Evolutionary conservation across 2,888 invertebrate species (phyloP).

Genomic region (Drosophila maculinotata): DNA sequence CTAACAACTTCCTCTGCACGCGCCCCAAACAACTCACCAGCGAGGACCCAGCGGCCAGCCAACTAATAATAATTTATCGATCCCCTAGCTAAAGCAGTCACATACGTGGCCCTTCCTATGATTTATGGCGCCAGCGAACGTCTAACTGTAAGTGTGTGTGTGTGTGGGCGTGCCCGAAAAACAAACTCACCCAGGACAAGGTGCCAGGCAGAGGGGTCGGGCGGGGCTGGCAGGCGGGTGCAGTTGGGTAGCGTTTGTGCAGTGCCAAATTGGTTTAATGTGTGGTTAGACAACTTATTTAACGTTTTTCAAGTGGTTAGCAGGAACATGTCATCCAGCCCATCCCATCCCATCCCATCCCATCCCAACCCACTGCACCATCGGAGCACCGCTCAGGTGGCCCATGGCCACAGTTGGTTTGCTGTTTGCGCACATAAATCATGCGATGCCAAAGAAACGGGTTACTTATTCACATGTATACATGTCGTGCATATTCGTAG

Average conservation of each 20-base stretch:
- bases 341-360: constrained; percentile 5
- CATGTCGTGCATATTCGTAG: no score
- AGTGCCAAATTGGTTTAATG: constrained; percentile 80
- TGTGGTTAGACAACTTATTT: constrained; percentile 80
- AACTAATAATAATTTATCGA: constrained; percentile 84
- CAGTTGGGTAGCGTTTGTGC: constrained; percentile 32
- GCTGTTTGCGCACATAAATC: constrained; percentile 67
- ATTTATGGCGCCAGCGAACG: constrained; percentile 73
- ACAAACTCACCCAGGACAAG: constrained; percentile 36
- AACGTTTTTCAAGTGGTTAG: constrained; percentile 80
- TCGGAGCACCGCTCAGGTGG: constrained; percentile 41
- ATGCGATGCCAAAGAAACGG: constrained; percentile 70
- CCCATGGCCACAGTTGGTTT: constrained; percentile 35
- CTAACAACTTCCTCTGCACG: constrained; percentile 78
- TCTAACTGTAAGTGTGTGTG: constrained; percentile 47
- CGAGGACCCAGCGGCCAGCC: constrained; percentile 51
- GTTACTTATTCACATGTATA: constrained; percentile 48
- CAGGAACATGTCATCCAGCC: neutral
- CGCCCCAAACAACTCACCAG: constrained; percentile 50
- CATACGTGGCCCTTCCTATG: constrained; percentile 75
- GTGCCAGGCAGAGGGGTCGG: constrained; percentile 53
- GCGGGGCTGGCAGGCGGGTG: neutral
- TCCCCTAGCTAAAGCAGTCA: constrained; percentile 76
- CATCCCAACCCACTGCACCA: no score
- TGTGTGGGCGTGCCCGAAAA: constrained; percentile 46